phyloP scores from a whole-genome alignment of 2,113 vertebrate genomes.

The Asarcornis scutulata region DNA sequence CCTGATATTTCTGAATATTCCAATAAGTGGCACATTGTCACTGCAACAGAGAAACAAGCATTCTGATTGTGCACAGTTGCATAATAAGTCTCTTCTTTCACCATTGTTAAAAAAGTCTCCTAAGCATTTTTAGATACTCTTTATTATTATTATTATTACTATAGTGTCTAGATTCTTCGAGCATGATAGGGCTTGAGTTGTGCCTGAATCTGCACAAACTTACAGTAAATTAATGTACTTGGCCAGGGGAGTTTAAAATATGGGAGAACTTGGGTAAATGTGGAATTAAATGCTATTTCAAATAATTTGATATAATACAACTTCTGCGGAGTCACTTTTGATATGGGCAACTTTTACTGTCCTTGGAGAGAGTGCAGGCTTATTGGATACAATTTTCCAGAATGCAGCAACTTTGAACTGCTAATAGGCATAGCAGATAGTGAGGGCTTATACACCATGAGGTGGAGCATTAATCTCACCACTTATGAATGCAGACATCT shows the following conservation, averaged over 20 bases:
- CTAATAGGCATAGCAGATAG: fast-evolving
- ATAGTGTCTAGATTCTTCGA: not conserved
- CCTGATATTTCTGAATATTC: not conserved
- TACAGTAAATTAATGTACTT: not conserved
- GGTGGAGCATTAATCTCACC: not conserved
- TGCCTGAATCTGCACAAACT: not conserved
- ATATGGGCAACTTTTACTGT: not conserved
- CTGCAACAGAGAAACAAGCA: not conserved
- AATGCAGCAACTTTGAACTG: not conserved
- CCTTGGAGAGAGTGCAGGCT: not conserved
- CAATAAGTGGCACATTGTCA: not conserved
- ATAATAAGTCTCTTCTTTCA: not conserved
- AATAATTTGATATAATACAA: not conserved
- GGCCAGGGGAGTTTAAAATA: not conserved
- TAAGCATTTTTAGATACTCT: not conserved
- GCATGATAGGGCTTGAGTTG: not conserved
- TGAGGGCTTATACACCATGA: not conserved
- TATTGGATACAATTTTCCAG: not conserved
- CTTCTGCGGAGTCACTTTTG: not conserved
- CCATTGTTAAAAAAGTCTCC: not conserved
- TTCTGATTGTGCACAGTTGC: not conserved
- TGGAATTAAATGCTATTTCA: not conserved
- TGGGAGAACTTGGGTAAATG: not conserved
- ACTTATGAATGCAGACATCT: not conserved
- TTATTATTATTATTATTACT: not conserved